Percentiles rank a stretch among this genome's conserved stretches.
phyloP scores from a whole-genome alignment of 2,888 invertebrate species.

The Anoplius nigerrimus region DNA sequence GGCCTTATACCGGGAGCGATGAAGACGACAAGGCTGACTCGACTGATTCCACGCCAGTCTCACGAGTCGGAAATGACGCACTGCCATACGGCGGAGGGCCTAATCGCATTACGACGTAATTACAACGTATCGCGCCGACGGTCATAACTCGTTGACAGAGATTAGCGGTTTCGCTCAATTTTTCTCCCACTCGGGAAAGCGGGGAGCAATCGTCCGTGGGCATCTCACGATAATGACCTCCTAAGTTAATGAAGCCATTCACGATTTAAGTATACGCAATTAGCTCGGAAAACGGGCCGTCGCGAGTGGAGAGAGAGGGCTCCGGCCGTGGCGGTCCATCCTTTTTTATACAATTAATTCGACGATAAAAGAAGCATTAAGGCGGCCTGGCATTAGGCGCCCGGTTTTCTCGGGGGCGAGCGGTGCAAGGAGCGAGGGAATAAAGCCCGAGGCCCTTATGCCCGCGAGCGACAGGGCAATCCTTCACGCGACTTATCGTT shows the following conservation, averaged over 20 bases:
- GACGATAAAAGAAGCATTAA: slow-evolving; percentile 35
- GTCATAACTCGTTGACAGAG: no score
- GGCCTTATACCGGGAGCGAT: no score
- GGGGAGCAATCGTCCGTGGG: no score
- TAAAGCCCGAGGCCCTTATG: slow-evolving; percentile 16
- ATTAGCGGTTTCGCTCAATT: background rate
- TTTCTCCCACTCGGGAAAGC: background rate
- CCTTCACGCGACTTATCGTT: slow-evolving; percentile 27
- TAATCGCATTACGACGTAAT: no score
- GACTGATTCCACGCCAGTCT: no score
- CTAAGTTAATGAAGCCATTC: slow-evolving; percentile 32
- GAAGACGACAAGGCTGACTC: no score
- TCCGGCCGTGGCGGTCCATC: slow-evolving; percentile 18
- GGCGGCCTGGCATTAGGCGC: slow-evolving; percentile 14
- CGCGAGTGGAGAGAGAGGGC: slow-evolving; percentile 15
- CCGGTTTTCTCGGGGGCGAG: no score
- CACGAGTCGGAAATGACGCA: no score
- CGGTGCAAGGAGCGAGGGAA: background rate
- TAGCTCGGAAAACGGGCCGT: slow-evolving; percentile 9
- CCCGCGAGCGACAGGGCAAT: slow-evolving; percentile 13
- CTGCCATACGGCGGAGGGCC: no score
- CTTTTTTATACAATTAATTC: slow-evolving; percentile 29
- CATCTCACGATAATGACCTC: slow-evolving; percentile 27
- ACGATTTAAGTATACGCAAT: slow-evolving; percentile 33
- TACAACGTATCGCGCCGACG: no score